A percentile compares a stretch with the other conserved stretches of the same genome.
These are phyloP conservation scores for Australoheros scitulus DNA, from an alignment of 2,113 vertebrate genomes.

Conservation along the genomic window DNA sequence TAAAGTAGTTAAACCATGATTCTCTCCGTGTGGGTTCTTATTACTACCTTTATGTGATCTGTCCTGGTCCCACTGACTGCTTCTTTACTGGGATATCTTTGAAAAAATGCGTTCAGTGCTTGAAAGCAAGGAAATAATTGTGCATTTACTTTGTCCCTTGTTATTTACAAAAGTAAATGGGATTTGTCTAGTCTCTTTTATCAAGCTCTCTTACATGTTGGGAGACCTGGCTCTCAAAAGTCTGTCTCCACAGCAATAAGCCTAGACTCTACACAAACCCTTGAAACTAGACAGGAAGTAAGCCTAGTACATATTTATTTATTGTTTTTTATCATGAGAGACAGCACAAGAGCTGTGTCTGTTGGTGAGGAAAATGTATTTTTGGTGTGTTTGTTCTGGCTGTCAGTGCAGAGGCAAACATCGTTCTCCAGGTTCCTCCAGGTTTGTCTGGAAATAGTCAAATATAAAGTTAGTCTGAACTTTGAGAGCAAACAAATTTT, in stretches of 20 bases:
- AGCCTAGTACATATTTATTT: neutral
- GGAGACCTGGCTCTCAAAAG: neutral
- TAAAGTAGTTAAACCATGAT: constrained; percentile 44
- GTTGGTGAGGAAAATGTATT: constrained; percentile 26
- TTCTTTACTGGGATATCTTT: neutral
- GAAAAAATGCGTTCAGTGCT: neutral
- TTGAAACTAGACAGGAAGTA: neutral
- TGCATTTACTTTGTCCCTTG: neutral
- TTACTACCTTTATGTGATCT: constrained; percentile 40
- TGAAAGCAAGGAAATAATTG: neutral
- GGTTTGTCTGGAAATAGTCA: constrained; percentile 37
- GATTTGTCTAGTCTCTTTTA: neutral
- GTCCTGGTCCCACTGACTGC: neutral
- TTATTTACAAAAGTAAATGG: neutral
- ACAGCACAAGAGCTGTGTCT: neutral
- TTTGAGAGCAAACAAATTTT: constrained; percentile 69
- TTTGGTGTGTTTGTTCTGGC: constrained; percentile 39
- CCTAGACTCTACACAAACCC: neutral
- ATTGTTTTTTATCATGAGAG: neutral
- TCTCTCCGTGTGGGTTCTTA: constrained; percentile 15
- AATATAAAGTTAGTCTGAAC: constrained; percentile 56
- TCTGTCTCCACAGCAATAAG: neutral
- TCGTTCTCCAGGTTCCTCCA: neutral
- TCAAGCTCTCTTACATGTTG: neutral
- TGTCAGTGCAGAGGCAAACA: neutral